phyloP scores from a whole-genome alignment of 2,113 vertebrate genomes.

The Gobiocypris rarus region DNA sequence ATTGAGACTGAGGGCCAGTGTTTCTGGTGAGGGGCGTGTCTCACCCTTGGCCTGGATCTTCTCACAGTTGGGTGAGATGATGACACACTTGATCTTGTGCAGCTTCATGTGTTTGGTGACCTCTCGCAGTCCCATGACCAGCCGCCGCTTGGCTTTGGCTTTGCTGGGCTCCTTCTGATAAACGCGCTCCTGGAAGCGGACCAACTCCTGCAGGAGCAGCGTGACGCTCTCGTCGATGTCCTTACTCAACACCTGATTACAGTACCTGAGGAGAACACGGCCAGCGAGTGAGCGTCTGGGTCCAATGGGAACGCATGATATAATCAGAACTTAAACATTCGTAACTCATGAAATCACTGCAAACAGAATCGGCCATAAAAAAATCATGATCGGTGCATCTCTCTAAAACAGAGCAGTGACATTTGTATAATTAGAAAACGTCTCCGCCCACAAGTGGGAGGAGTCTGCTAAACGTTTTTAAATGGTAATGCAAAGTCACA shows the following conservation, averaged over 20 bases:
- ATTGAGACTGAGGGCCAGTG: no score
- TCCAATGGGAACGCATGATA: no score
- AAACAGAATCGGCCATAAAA: no score
- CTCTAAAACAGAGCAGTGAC: no score
- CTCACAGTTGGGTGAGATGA: slow-evolving; percentile 98
- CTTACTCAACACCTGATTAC: slow-evolving; percentile 97
- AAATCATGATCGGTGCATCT: no score
- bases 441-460: no score
- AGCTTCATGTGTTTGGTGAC: slow-evolving; percentile 99
- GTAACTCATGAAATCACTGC: no score
- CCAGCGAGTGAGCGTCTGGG: no score
- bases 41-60: slow-evolving; percentile 98
- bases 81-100: slow-evolving; percentile 94
- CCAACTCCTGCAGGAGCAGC: slow-evolving; percentile 92
- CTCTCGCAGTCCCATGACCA: slow-evolving; percentile 96
- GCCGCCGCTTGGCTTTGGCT: slow-evolving; percentile 91
- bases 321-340: no score
- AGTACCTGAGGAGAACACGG: slow-evolving; percentile 80
- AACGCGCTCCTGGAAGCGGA: slow-evolving; percentile 94
- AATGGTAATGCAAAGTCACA: no score
- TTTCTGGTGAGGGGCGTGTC: neutral
- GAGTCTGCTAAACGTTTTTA: no score
- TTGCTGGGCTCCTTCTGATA: slow-evolving; percentile 95
- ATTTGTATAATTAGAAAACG: no score
- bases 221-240: slow-evolving; percentile 98